phyloP scores from a whole-genome alignment of 1,140 invertebrate species.

The Harlomillsia oculata region DNA sequence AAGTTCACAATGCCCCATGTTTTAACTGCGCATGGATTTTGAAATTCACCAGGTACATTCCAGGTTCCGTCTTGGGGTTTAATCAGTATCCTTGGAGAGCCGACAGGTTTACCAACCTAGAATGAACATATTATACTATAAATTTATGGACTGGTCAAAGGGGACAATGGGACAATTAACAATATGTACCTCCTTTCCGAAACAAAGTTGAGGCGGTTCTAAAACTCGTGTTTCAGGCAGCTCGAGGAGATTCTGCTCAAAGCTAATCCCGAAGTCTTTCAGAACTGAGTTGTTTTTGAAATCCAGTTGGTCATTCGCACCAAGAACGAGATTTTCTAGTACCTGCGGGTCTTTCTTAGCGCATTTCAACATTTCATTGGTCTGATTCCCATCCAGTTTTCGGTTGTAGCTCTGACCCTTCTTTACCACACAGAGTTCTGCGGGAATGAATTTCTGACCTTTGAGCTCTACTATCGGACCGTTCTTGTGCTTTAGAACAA shows the following conservation, averaged over 20 bases:
- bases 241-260: neutral
- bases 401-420: conserved; percentile 26
- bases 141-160: too few relatives aligned
- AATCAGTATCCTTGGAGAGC: too few relatives aligned
- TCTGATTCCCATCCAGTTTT: conserved; percentile 24
- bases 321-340: neutral
- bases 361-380: conserved; percentile 14
- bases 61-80: too few relatives aligned
- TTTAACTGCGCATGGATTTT: neutral
- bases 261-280: neutral
- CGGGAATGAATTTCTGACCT: conserved; percentile 14
- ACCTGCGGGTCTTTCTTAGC: conserved; percentile 10
- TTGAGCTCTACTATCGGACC: conserved; percentile 19
- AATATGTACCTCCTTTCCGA: conserved; percentile 6
- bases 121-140: too few relatives aligned
- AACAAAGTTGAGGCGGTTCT: conserved; percentile 18
- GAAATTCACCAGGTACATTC: too few relatives aligned
- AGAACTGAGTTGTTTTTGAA: neutral
- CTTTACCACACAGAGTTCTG: conserved; percentile 24
- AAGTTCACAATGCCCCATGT: conserved; percentile 26
- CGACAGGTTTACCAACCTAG: too few relatives aligned
- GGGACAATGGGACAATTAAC: too few relatives aligned
- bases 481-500: neutral
- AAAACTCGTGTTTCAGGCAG: conserved; percentile 12
- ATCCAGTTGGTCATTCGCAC: neutral